Conservation (phyloP, 2,888 invertebrate genomes). For the Zhengitettix transpicula region DNA sequence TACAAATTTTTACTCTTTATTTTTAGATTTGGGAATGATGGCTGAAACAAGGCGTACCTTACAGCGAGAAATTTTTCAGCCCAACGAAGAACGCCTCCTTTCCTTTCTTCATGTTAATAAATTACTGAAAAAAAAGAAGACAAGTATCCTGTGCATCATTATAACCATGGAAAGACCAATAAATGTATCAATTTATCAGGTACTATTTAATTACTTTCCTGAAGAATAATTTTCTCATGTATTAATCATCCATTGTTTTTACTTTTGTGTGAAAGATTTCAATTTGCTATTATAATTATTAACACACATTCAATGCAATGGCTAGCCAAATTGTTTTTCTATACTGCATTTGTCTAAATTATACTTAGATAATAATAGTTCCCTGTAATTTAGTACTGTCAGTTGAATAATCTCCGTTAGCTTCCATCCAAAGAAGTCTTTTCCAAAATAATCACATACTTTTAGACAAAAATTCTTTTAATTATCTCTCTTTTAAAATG, state of each 20-base stretch:
- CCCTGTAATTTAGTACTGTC: neutral
- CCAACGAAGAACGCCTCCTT: constrained; percentile 57
- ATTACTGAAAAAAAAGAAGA: constrained; percentile 65
- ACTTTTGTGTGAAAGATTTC: too few relatives aligned
- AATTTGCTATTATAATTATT: neutral
- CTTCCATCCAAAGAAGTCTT: too few relatives aligned
- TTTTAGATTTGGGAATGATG: constrained; percentile 26
- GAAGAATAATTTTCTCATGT: neutral
- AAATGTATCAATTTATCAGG: constrained; percentile 52
- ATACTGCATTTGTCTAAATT: neutral
- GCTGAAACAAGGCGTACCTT: constrained; percentile 57
- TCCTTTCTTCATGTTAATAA: constrained; percentile 66
- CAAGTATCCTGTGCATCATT: constrained; percentile 61
- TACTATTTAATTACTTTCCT: constrained; percentile 10
- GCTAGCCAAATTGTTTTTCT: neutral
- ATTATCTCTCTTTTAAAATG: too few relatives aligned
- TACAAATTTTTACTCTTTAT: too few relatives aligned
- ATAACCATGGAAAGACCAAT: constrained; percentile 54
- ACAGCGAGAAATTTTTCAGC: constrained; percentile 62
- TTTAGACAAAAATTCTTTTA: too few relatives aligned
- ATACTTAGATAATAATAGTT: too few relatives aligned
- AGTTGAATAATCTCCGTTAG: neutral
- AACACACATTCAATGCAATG: neutral
- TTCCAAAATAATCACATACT: too few relatives aligned
- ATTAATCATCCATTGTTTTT: neutral